Evolutionary conservation across 2,888 invertebrate species (phyloP).

Genomic region (Cataglyphis altisquamis): DNA sequence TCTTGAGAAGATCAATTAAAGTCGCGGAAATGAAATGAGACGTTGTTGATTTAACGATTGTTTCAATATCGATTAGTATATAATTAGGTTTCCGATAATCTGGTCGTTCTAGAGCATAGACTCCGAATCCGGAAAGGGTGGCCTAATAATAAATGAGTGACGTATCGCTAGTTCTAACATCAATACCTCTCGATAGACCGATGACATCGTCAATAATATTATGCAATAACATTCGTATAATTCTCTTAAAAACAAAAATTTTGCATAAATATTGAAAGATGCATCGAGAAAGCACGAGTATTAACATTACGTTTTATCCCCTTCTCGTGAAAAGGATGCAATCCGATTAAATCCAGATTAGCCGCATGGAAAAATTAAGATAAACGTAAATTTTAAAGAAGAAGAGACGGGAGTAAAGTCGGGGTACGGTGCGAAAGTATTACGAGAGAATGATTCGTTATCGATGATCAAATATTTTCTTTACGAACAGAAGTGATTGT

Average conservation of each 20-base stretch:
- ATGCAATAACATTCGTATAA: not conserved
- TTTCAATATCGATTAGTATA: constrained; percentile 16
- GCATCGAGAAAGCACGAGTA: not conserved
- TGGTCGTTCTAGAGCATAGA: not conserved
- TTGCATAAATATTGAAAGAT: not conserved
- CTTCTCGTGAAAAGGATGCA: not conserved
- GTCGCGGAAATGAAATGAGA: not conserved
- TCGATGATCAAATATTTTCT: constrained; percentile 28
- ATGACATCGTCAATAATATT: not conserved
- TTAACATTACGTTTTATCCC: not conserved
- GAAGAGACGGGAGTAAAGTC: constrained; percentile 14
- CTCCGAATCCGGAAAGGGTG: not conserved
- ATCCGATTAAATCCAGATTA: not conserved
- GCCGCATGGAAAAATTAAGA: not conserved
- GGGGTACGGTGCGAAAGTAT: constrained; percentile 12
- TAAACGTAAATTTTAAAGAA: not conserved
- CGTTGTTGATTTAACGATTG: not conserved
- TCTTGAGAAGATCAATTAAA: not conserved
- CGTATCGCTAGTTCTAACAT: not conserved
- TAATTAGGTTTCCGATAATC: constrained; percentile 1
- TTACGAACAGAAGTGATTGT: constrained; percentile 32
- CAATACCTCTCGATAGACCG: not conserved
- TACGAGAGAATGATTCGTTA: constrained; percentile 37
- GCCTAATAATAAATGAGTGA: constrained; percentile 11
- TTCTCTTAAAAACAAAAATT: not conserved